A percentile compares a stretch with the other conserved stretches of the same genome.
Conservation (phyloP, 2,888 invertebrate species). For the Mactromeris polynyma region DNA sequence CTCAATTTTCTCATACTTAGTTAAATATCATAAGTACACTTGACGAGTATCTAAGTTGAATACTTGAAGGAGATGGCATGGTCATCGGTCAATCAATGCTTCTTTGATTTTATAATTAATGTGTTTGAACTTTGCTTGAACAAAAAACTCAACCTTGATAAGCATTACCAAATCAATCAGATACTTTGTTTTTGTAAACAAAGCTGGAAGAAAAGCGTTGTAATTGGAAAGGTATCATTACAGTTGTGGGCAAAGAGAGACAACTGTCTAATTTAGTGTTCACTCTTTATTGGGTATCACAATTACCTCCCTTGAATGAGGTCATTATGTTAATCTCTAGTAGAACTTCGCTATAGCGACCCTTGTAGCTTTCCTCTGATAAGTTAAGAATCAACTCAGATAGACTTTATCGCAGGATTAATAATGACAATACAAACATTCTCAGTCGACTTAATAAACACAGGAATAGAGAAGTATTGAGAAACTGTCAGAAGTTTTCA, state of each 20-base stretch:
- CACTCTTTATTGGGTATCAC: neutral
- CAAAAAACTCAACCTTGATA: no score
- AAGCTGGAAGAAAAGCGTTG: no score
- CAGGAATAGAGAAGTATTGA: neutral
- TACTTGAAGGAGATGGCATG: no score
- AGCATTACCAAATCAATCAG: no score
- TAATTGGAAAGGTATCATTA: no score
- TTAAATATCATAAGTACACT: no score
- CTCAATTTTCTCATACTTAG: no score
- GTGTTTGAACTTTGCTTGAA: no score
- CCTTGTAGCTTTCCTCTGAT: neutral
- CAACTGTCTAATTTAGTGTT: neutral
- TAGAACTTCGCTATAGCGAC: neutral
- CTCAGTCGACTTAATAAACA: neutral
- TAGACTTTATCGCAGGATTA: neutral
- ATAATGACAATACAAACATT: neutral
- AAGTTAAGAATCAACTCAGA: neutral
- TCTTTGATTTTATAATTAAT: no score
- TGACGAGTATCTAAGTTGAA: no score
- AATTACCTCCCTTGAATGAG: neutral
- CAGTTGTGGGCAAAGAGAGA: neutral
- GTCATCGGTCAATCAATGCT: no score
- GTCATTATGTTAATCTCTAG: neutral
- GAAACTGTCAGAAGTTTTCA: neutral
- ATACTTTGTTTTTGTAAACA: no score